Percentiles rank a stretch among this genome's conserved stretches.
Evolutionary conservation across 2,113 vertebrate genomes (phyloP).

Genomic region (Microcebus tavaratra): DNA sequence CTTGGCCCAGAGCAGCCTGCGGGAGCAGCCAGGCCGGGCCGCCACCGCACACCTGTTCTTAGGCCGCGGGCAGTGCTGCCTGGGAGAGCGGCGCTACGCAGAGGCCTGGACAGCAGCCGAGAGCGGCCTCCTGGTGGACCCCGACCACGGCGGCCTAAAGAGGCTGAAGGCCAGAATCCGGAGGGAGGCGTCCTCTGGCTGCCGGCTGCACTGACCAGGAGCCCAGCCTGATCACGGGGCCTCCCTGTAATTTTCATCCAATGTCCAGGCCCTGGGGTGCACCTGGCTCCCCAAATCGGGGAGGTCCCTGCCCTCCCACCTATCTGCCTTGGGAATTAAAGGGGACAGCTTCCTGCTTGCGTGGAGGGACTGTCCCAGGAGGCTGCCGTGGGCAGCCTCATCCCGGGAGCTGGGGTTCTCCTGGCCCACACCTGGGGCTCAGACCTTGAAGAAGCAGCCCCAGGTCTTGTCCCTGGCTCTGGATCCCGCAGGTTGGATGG

Average conservation of each 20-base stretch:
- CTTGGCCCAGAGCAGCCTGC: conserved; percentile 84
- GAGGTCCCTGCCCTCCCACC: background rate
- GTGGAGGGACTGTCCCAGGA: background rate
- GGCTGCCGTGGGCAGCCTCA: background rate
- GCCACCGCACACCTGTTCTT: conserved; percentile 84
- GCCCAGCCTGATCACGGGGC: accelerated
- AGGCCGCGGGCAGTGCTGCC: conserved; percentile 81
- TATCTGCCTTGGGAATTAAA: background rate
- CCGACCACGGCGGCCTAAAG: conserved; percentile 86
- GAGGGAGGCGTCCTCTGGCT: conserved; percentile 86
- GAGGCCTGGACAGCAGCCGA: conserved; percentile 89
- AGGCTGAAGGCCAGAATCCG: conserved; percentile 88
- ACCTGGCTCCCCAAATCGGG: background rate
- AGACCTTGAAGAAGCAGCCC: background rate
- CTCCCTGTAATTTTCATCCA: too few species aligned
- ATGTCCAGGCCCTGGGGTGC: background rate
- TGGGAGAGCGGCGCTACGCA: conserved; percentile 82
- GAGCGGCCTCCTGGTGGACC: conserved; percentile 88
- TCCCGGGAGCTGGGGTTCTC: background rate
- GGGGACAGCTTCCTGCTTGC: background rate
- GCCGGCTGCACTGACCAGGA: conserved; percentile 87
- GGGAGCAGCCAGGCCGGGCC: conserved; percentile 79
- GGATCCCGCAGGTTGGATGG: background rate
- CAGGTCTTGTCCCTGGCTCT: background rate
- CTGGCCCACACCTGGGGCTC: background rate